Conservation (phyloP, 2,797 vertebrate species). For the Danio albolineatus region DNA sequence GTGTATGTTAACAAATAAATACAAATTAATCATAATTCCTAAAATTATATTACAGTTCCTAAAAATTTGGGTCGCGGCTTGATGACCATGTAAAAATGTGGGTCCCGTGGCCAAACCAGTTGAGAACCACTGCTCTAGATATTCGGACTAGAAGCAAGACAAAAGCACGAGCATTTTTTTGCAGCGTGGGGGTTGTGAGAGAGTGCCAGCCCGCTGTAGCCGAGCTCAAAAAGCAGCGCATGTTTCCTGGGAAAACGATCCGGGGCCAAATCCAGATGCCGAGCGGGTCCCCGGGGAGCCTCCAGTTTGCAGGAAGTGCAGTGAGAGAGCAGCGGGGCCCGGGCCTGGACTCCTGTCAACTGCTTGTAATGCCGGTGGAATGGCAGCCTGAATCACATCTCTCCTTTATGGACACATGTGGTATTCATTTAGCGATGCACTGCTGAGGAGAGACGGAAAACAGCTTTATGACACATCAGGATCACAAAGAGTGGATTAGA, state of each 20-base stretch:
- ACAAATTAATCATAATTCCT: too few species aligned
- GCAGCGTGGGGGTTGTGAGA: slow-evolving; percentile 70
- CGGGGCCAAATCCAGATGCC: slow-evolving; percentile 91
- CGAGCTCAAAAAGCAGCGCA: slow-evolving; percentile 80
- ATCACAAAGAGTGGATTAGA: slow-evolving; percentile 75
- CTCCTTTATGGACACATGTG: slow-evolving; percentile 76
- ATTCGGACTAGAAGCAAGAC: too few species aligned
- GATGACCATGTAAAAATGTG: too few species aligned
- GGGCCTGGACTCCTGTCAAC: slow-evolving; percentile 76
- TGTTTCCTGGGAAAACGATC: slow-evolving; percentile 92
- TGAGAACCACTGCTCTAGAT: too few species aligned
- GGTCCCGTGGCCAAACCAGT: too few species aligned
- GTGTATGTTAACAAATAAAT: too few species aligned
- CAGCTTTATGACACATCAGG: slow-evolving; percentile 80
- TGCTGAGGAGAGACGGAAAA: slow-evolving; percentile 78
- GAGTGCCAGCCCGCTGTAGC: slow-evolving; percentile 75
- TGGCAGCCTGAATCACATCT: slow-evolving; percentile 73
- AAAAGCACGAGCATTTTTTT: too few species aligned
- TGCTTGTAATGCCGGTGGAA: slow-evolving; percentile 71
- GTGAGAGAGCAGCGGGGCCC: slow-evolving; percentile 73
- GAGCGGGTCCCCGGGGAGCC: slow-evolving; percentile 82
- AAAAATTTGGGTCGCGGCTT: too few species aligned
- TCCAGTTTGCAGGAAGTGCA: slow-evolving; percentile 80
- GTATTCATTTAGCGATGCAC: slow-evolving; percentile 80
- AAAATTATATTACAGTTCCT: too few species aligned